Percentiles rank a stretch among this genome's conserved stretches.
phyloP scores from a whole-genome alignment of 2,113 vertebrate genomes.

The Benthochromis sp. region DNA sequence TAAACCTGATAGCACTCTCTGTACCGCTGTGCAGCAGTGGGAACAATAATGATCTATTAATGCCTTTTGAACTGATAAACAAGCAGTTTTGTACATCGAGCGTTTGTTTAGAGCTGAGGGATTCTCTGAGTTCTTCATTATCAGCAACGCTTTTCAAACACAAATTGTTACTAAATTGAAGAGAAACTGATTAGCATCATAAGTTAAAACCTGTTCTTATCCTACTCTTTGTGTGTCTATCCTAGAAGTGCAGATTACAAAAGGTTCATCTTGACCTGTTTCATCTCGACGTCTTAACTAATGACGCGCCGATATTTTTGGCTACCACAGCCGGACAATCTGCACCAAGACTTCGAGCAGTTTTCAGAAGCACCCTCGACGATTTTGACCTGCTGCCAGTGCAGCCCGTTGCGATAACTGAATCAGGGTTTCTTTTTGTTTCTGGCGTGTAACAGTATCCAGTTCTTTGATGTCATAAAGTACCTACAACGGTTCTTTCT shows the following conservation, averaged over 20 bases:
- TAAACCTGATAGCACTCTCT: not conserved
- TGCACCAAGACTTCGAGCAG: not conserved
- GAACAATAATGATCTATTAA: not conserved
- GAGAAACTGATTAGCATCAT: not conserved
- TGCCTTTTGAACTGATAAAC: not conserved
- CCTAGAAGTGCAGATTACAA: not conserved
- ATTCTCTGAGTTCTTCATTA: not conserved
- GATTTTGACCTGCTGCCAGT: not conserved
- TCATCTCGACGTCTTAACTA: not conserved
- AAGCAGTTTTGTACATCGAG: not conserved
- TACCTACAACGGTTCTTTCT: not conserved
- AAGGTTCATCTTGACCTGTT: not conserved
- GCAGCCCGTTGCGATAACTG: not conserved
- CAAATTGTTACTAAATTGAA: not conserved
- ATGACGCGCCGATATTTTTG: not conserved
- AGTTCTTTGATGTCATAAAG: not conserved
- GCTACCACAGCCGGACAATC: not conserved
- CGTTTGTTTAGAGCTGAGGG: not conserved
- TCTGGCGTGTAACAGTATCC: not conserved
- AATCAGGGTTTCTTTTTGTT: not conserved
- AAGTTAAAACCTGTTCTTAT: not conserved
- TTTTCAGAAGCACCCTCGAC: not conserved
- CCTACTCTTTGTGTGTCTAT: not conserved
- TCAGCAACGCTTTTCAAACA: not conserved
- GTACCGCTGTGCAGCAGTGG: not conserved